Conservation (phyloP, 2,113 vertebrate species). For the Ameiurus melas region DNA sequence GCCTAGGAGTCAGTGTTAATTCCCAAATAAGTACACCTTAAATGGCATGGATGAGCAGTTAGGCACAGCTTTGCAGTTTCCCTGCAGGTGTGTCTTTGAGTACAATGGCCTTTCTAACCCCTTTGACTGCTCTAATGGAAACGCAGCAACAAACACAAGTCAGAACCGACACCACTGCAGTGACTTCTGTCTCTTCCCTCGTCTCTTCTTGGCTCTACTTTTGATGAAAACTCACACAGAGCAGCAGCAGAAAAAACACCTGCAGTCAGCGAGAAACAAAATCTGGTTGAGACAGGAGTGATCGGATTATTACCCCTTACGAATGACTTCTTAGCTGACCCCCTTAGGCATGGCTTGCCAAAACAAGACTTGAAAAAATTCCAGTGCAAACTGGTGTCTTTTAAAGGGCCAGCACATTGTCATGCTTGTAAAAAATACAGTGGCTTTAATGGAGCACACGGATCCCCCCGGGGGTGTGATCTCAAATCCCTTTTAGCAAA, state of each 20-base stretch:
- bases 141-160: conserved; percentile 46
- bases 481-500: conserved; percentile 76
- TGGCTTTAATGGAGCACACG: conserved; percentile 66
- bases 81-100: conserved; percentile 78
- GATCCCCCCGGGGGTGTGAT: conserved; percentile 63
- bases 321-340: conserved; percentile 75
- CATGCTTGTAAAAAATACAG: conserved; percentile 65
- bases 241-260: conserved; percentile 9
- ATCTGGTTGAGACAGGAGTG: conserved; percentile 70
- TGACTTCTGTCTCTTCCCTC: conserved; percentile 43
- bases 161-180: conserved; percentile 52
- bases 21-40: conserved; percentile 78
- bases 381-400: conserved; percentile 63
- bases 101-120: conserved; percentile 69
- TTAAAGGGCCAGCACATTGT: conserved; percentile 64
- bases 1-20: conserved; percentile 74
- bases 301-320: conserved; percentile 80
- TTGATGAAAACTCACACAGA: conserved; percentile 43
- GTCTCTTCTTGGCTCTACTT: conserved; percentile 6
- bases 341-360: conserved; percentile 68
- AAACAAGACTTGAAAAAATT: conserved; percentile 72
- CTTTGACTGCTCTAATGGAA: conserved; percentile 64
- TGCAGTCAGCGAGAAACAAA: conserved; percentile 67
- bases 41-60: conserved; percentile 68
- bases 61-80: conserved; percentile 65